phyloP scores from a whole-genome alignment of 2,888 invertebrate genomes.

The Lasioglossum figueresi region DNA sequence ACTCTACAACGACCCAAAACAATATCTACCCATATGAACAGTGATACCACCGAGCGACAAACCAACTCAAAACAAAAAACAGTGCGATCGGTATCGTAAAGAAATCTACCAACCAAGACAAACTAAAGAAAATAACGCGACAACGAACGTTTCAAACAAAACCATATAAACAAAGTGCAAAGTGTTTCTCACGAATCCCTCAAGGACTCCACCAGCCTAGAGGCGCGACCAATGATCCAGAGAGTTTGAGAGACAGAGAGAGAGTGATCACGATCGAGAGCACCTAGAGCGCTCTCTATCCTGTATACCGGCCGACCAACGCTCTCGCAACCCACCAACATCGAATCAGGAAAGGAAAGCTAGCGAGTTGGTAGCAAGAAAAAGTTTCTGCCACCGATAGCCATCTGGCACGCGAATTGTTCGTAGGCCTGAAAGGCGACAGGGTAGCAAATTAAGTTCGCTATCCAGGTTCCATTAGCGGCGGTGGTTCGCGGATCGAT shows the following conservation, averaged over 20 bases:
- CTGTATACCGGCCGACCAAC: background rate
- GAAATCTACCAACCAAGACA: background rate
- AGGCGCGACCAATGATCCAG: background rate
- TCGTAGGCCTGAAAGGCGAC: constrained; percentile 35
- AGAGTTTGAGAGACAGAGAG: too few species aligned
- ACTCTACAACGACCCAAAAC: background rate
- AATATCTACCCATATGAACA: background rate
- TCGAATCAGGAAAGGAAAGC: background rate
- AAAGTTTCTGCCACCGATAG: background rate
- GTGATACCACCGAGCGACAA: background rate
- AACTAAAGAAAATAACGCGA: background rate
- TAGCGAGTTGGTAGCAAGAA: background rate
- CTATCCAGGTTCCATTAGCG: constrained; percentile 53
- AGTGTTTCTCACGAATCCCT: background rate
- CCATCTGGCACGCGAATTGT: constrained; percentile 36
- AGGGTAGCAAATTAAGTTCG: constrained; percentile 48
- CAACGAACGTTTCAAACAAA: background rate
- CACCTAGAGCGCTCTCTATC: background rate
- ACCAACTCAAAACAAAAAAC: background rate
- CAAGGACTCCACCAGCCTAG: background rate
- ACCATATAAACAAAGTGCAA: background rate
- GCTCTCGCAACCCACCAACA: background rate
- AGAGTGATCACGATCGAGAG: background rate
- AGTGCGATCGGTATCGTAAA: background rate
- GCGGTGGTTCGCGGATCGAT: constrained; percentile 37